Conservation (phyloP, 2,113 vertebrate species). For the Eublepharis macularius region DNA sequence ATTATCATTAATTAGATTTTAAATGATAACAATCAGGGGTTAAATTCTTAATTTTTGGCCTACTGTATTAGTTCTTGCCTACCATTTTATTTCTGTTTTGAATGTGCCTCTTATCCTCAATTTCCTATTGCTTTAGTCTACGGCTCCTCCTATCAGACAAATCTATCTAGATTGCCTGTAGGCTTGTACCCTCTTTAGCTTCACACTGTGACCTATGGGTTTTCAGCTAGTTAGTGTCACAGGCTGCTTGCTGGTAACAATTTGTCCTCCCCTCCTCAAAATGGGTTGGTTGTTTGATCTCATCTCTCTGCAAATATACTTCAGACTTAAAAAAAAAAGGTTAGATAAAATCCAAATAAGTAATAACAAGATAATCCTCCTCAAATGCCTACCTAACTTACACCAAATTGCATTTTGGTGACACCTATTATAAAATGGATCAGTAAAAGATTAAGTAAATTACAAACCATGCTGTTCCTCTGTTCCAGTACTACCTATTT, state of each 20-base stretch:
- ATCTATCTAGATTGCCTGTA: constrained; percentile 11
- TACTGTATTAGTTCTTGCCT: background rate
- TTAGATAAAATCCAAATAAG: constrained; percentile 6
- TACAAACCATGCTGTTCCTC: background rate
- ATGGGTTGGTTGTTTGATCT: constrained; percentile 37
- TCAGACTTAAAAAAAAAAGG: constrained; percentile 11
- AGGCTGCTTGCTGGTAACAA: constrained; percentile 41
- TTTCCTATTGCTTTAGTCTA: background rate
- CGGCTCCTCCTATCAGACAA: constrained; percentile 12
- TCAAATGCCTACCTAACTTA: background rate
- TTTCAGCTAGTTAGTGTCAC: constrained; percentile 43
- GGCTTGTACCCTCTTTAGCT: constrained; percentile 41
- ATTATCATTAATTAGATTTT: background rate
- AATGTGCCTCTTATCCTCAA: background rate
- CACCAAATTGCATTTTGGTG: background rate
- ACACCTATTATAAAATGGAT: background rate
- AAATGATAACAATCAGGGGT: background rate
- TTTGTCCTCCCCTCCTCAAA: constrained; percentile 30
- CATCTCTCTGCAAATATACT: constrained; percentile 1
- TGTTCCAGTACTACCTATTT: background rate
- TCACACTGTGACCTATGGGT: constrained; percentile 39
- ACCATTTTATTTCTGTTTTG: background rate
- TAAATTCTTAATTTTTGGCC: background rate
- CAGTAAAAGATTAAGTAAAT: background rate
- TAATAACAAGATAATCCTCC: constrained; percentile 10